Conservation (phyloP, 2,113 vertebrate species). For the Ammodytes dubius region DNA sequence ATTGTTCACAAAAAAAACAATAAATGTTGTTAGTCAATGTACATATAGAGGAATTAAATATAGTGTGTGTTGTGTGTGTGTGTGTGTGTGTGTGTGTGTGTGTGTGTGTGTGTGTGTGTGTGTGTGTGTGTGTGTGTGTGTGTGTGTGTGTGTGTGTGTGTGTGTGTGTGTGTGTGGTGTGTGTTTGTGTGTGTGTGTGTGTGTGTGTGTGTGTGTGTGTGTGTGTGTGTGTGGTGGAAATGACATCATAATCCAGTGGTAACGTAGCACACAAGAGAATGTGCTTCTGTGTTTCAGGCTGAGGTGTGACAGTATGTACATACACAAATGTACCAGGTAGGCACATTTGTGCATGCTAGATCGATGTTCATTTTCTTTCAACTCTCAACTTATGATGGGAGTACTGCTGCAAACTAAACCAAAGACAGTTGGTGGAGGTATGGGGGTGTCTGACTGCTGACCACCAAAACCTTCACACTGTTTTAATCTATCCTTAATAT, state of each 20-base stretch:
- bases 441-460: not conserved
- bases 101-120: not conserved
- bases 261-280: not conserved
- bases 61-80: not conserved
- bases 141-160: not conserved
- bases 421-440: not conserved
- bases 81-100: not conserved
- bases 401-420: slow-evolving; percentile 2
- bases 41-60: not conserved
- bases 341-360: not conserved
- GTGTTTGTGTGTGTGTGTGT: not conserved
- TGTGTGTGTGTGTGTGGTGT: not conserved
- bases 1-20: slow-evolving; percentile 20
- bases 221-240: not conserved
- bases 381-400: not conserved
- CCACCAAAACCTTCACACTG: slow-evolving; percentile 13
- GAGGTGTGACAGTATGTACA: not conserved
- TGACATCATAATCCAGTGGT: not conserved
- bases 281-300: not conserved
- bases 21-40: not conserved
- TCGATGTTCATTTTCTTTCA: not conserved
- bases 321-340: too few species aligned
- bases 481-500: slow-evolving; percentile 1
- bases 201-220: not conserved
- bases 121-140: not conserved